Conservation (phyloP, 2,888 invertebrate genomes). For the Drosophila austrosaltans region DNA sequence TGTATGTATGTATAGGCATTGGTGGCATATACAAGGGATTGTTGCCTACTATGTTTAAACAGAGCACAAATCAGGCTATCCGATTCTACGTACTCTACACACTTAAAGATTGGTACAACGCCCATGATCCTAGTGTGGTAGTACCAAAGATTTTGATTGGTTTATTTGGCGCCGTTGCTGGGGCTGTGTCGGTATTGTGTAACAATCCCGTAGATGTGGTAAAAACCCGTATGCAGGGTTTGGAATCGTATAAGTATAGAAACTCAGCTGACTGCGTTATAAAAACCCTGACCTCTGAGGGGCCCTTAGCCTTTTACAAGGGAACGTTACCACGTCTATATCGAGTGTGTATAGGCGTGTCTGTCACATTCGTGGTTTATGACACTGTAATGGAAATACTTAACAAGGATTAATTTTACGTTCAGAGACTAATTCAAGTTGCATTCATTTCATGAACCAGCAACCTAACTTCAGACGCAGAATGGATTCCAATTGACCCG, state of each 20-base stretch:
- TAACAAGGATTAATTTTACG: constrained; percentile 85
- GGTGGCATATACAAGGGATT: constrained; percentile 95
- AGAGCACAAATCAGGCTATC: constrained; percentile 97
- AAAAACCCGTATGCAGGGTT: constrained; percentile 98
- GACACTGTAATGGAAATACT: constrained; percentile 98
- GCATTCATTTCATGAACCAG: neutral
- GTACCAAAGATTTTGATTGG: constrained; percentile 94
- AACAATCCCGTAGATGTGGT: constrained; percentile 99
- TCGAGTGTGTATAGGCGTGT: constrained; percentile 97
- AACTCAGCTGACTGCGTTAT: constrained; percentile 94
- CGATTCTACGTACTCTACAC: constrained; percentile 98
- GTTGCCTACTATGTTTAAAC: constrained; percentile 96
- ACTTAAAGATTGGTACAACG: constrained; percentile 93
- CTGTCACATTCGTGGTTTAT: constrained; percentile 99
- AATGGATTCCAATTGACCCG: too few relatives aligned
- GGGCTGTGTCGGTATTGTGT: constrained; percentile 96
- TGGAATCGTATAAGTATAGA: constrained; percentile 96
- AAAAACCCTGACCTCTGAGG: constrained; percentile 95
- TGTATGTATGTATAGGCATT: constrained; percentile 83
- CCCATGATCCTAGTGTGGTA: constrained; percentile 90
- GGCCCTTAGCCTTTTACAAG: constrained; percentile 97
- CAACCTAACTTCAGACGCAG: too few relatives aligned
- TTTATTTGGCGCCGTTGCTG: constrained; percentile 95
- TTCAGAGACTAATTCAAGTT: neutral
- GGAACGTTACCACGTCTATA: constrained; percentile 97